A percentile compares a stretch with the other conserved stretches of the same genome.
These are phyloP conservation scores for Fragum sueziense DNA, from an alignment of 2,888 invertebrate species.

Conservation along the genomic window DNA sequence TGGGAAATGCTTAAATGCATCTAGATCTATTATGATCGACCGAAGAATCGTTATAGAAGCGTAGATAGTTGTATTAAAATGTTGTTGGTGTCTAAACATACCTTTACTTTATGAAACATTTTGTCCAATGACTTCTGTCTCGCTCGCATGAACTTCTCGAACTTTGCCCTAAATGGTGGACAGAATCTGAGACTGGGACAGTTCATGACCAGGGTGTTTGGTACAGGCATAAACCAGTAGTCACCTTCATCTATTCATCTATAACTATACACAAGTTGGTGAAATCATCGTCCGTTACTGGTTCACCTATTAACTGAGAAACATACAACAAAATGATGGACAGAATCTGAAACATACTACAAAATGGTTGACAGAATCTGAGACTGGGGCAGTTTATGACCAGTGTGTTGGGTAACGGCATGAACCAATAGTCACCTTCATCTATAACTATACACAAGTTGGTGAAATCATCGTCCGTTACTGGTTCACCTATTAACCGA, in stretches of 20 bases:
- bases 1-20: too few species aligned
- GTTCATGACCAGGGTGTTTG: neutral
- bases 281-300: neutral
- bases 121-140: neutral
- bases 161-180: neutral
- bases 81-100: too few species aligned
- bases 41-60: too few species aligned
- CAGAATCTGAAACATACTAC: neutral
- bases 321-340: too few species aligned
- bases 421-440: neutral
- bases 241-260: neutral
- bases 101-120: slow-evolving; percentile 1
- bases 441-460: too few species aligned
- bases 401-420: neutral
- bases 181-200: neutral
- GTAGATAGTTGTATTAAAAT: too few species aligned
- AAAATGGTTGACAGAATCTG: neutral
- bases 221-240: neutral
- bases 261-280: neutral
- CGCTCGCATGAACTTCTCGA: neutral
- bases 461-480: too few species aligned
- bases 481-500: too few species aligned
- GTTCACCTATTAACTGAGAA: neutral
- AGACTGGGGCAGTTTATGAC: neutral
- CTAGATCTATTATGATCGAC: too few species aligned